Base-by-base conservation (phyloP, 2,113 vertebrate species). In the Cacatua alba region DNA sequence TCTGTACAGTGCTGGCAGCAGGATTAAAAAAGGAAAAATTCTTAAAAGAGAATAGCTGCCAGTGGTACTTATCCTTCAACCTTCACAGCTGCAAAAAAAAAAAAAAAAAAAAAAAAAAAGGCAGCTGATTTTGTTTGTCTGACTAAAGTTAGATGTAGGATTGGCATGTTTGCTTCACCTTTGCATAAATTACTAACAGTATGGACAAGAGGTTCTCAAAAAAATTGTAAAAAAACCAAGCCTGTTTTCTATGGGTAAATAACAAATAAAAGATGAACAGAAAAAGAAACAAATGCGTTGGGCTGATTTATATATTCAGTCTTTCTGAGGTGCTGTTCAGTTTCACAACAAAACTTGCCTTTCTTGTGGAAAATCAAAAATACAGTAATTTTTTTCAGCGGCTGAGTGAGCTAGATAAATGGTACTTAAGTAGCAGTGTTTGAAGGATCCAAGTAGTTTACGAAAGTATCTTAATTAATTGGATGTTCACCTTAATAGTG, bases 401-500 rank as follows among this genome's bases (percentile, higher is more conserved):
- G 49, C 70, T 96, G 76, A 95, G 96, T 71, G 76, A 90, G 90
- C 68, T 92, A 94, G 44, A 90, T 95, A 97, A 97, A 88, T 90
- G 93, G 43, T 85, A 51, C 84, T 97, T 94, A 94, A 94, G 86
- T 82, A 86, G 92, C 87, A 93, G 79, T 95, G 87, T 86, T 96
- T 97, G 92, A 96, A 97, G 82, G 88, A 97, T 92, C 83, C 70
- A 82, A 96, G 86, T 84, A 92, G 95, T 97, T 96, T 94, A 89
- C 53, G 96, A 93, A 86, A 96, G 72, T 94, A 88, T 94, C 81
- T 94, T 97, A 97, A 97, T 97, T 96, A 97, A 97, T 86, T 96
- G 91, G 67, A 94, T 97, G 89, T 93, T 97, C 90, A 82, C 74
- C 96, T 95, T 96, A 88, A 94, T 78, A 76, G 86, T 95, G 84